phyloP scores from a whole-genome alignment of 2,888 invertebrate genomes.

The Dryococelus australis region DNA sequence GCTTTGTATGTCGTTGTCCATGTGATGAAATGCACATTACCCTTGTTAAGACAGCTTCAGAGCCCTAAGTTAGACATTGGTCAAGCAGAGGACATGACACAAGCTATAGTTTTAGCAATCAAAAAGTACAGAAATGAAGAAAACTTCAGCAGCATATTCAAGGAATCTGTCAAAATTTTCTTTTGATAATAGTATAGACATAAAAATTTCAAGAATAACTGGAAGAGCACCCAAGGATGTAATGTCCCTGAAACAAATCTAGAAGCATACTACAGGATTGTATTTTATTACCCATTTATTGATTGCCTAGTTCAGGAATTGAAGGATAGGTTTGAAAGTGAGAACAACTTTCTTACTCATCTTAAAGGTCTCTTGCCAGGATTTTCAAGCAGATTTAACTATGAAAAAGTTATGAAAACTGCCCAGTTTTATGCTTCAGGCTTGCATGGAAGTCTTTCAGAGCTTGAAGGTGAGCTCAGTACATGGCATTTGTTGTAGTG shows the following conservation, averaged over 20 bases:
- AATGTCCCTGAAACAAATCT: too few species aligned
- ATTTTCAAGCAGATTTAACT: background rate
- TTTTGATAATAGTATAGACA: too few species aligned
- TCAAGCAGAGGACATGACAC: background rate
- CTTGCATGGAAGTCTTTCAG: background rate
- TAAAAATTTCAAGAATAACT: too few species aligned
- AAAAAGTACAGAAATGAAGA: background rate
- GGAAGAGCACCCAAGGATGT: too few species aligned
- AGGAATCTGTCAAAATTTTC: background rate
- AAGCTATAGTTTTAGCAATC: background rate
- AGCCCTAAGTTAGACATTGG: too few species aligned
- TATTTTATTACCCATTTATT: background rate
- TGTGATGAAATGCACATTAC: too few species aligned
- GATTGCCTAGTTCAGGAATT: background rate
- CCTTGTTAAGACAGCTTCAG: too few species aligned
- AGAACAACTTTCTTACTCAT: background rate
- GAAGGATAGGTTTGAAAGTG: slow-evolving; percentile 7
- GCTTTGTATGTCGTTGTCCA: too few species aligned
- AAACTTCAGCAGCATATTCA: background rate
- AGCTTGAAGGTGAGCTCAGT: too few species aligned
- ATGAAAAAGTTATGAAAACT: background rate
- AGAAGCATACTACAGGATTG: too few species aligned
- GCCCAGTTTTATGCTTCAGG: background rate
- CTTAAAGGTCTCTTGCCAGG: background rate
- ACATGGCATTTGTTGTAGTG: too few species aligned